These are phyloP conservation scores for Philereme vetulata DNA, from an alignment of 2,888 invertebrate species.

Conservation along the genomic window DNA sequence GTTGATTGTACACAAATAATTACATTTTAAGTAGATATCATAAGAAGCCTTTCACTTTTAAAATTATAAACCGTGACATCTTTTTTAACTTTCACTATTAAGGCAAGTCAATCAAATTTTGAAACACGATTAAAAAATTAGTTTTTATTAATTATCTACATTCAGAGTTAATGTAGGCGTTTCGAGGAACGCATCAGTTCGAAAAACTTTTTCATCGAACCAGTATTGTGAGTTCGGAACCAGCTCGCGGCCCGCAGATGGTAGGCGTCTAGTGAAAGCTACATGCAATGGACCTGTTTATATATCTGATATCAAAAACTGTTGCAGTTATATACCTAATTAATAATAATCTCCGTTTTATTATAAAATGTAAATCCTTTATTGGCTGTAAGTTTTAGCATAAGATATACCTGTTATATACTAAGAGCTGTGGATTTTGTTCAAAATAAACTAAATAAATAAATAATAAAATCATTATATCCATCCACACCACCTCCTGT, in stretches of 20 bases:
- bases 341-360: constrained; percentile 37
- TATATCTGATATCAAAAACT: constrained; percentile 54
- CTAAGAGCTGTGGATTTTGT: too few relatives aligned
- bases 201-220: constrained; percentile 47
- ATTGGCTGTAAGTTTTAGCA: too few relatives aligned
- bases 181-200: constrained; percentile 38
- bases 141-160: constrained; percentile 65
- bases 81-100: constrained; percentile 74
- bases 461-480: constrained; percentile 45
- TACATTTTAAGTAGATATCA: constrained; percentile 47
- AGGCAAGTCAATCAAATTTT: constrained; percentile 72
- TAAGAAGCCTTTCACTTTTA: constrained; percentile 72
- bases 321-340: constrained; percentile 34
- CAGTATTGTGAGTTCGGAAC: constrained; percentile 45
- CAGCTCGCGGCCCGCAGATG: constrained; percentile 43
- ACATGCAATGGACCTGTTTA: constrained; percentile 50
- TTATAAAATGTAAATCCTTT: too few relatives aligned
- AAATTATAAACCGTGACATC: constrained; percentile 75
- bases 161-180: constrained; percentile 50
- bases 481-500: constrained; percentile 20
- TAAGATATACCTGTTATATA: too few relatives aligned
- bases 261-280: constrained; percentile 75
- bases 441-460: too few relatives aligned
- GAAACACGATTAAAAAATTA: constrained; percentile 64
- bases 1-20: constrained; percentile 45